A percentile compares a stretch with the other conserved stretches of the same genome.
phyloP scores from a whole-genome alignment of 2,113 vertebrate genomes.

The Myotis davidii region DNA sequence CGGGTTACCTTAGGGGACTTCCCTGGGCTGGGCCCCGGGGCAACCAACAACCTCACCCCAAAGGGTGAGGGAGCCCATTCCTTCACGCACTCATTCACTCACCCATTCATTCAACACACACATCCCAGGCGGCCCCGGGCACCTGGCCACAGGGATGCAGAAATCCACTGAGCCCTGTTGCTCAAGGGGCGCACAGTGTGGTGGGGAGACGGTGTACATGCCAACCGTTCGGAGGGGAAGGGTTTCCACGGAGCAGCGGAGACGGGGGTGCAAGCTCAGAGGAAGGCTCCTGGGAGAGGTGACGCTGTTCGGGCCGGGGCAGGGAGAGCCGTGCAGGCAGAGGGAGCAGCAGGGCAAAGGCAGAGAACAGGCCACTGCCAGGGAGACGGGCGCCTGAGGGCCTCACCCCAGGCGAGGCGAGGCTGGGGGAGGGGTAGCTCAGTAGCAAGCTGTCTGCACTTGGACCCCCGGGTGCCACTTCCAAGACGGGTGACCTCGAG shows the following conservation, averaged over 20 bases:
- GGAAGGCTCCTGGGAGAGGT: not conserved
- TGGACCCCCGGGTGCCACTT: not conserved
- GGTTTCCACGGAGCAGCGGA: not conserved
- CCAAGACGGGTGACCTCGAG: not conserved
- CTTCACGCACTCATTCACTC: not conserved
- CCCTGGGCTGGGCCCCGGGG: not conserved
- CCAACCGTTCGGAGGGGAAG: rapidly evolving
- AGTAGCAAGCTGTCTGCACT: not conserved
- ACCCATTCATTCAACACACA: not conserved
- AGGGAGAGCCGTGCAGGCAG: not conserved
- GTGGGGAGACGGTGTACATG: not conserved
- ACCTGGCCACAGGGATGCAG: rapidly evolving
- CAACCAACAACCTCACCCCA: not conserved
- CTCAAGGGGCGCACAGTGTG: not conserved
- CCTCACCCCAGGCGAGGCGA: not conserved
- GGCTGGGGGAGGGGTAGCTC: rapidly evolving
- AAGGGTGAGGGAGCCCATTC: not conserved
- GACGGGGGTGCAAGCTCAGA: too few relatives aligned
- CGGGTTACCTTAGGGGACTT: not conserved
- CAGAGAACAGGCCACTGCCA: not conserved
- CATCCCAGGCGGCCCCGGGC: rapidly evolving
- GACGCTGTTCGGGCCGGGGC: not conserved
- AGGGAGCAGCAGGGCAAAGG: not conserved
- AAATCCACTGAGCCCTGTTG: not conserved
- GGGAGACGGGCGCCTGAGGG: not conserved